Evolutionary conservation across 2,113 vertebrate genomes (phyloP).

Genomic region (Amazona guildingii): DNA sequence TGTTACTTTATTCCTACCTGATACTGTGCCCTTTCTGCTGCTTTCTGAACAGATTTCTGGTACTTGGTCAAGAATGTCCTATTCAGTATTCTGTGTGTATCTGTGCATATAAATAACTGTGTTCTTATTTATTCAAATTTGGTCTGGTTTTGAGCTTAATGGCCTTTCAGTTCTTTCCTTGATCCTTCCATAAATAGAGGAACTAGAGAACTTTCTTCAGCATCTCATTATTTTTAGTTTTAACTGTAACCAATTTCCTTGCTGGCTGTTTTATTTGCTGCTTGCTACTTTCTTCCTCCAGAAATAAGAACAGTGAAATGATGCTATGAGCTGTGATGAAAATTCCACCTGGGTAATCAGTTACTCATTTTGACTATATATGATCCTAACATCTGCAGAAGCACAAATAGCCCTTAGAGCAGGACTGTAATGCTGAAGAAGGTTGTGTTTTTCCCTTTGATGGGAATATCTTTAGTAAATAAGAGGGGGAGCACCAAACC

Average conservation of each 20-base stretch:
- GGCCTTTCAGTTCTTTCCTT: constrained; percentile 1
- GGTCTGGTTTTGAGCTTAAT: constrained; percentile 6
- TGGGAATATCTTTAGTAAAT: background rate
- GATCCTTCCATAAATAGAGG: background rate
- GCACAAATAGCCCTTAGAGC: background rate
- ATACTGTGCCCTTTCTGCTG: constrained; percentile 1
- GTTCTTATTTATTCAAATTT: constrained; percentile 15
- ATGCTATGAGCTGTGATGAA: constrained; percentile 16
- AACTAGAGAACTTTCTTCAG: constrained; percentile 7
- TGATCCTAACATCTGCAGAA: background rate
- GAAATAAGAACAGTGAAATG: constrained; percentile 32
- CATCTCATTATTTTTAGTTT: constrained; percentile 12
- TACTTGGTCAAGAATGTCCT: background rate
- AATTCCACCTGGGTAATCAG: background rate
- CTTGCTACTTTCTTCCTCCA: constrained; percentile 50
- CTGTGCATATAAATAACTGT: constrained; percentile 22
- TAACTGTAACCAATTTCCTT: constrained; percentile 15
- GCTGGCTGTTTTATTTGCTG: constrained; percentile 33
- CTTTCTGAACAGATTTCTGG: constrained; percentile 10
- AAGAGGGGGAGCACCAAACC: background rate
- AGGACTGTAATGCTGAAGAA: background rate
- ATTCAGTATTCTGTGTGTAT: background rate
- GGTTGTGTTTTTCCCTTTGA: background rate
- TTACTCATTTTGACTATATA: background rate
- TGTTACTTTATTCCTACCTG: background rate